A percentile compares a stretch with the other conserved stretches of the same genome.
phyloP scores from a whole-genome alignment of 2,113 vertebrate species.

The Pygoscelis adeliae region DNA sequence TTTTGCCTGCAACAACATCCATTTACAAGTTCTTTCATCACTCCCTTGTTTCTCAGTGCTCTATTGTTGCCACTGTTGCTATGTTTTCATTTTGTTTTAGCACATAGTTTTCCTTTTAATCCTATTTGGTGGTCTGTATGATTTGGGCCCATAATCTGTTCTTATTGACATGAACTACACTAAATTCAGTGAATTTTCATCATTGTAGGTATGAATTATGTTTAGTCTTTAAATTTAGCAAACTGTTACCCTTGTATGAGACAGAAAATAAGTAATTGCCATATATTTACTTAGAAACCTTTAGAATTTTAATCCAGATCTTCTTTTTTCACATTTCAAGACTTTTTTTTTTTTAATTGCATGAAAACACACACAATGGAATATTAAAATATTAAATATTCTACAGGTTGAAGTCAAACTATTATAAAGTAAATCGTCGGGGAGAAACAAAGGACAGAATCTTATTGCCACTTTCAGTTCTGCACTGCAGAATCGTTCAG shows the following conservation, averaged over 20 bases:
- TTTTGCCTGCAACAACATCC: background rate
- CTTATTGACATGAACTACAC: background rate
- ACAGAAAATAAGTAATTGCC: background rate
- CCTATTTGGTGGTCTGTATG: background rate
- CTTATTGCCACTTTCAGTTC: background rate
- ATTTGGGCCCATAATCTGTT: background rate
- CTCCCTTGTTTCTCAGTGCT: slow-evolving; percentile 9
- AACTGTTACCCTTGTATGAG: background rate
- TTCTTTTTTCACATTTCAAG: background rate
- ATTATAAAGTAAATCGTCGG: background rate
- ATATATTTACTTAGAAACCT: background rate
- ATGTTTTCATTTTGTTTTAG: slow-evolving; percentile 35
- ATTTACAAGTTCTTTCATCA: background rate
- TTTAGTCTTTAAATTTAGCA: background rate
- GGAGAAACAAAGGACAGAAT: background rate
- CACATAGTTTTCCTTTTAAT: slow-evolving; percentile 26
- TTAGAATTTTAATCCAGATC: background rate
- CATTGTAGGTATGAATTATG: background rate
- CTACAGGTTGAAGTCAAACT: background rate
- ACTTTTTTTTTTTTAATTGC: background rate
- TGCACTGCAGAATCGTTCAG: background rate
- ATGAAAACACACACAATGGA: background rate
- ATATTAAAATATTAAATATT: background rate
- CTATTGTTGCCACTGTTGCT: slow-evolving; percentile 39
- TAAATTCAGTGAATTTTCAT: background rate